A percentile compares a stretch with the other conserved stretches of the same genome.
Evolutionary conservation across 2,113 vertebrate species (phyloP).

Genomic region (Thunnus maccoyii): DNA sequence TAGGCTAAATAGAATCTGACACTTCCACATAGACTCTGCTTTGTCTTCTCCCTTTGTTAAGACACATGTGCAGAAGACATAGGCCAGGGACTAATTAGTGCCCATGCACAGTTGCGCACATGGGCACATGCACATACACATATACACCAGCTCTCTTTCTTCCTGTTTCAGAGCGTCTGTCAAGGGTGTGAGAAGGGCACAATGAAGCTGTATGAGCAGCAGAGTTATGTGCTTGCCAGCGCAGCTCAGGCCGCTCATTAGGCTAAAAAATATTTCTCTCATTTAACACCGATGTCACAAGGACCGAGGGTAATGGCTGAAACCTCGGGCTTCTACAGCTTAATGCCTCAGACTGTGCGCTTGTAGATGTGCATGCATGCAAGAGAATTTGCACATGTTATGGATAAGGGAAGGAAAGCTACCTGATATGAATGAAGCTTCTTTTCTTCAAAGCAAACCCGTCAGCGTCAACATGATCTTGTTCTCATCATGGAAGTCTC

Average conservation of each 20-base stretch:
- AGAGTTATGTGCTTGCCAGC: conserved; percentile 54
- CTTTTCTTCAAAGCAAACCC: background rate
- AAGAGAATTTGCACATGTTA: conserved; percentile 24
- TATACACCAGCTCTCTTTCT: conserved; percentile 35
- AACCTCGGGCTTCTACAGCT: conserved; percentile 29
- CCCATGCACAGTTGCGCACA: conserved; percentile 36
- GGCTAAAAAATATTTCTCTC: conserved; percentile 49
- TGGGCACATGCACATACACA: conserved; percentile 9
- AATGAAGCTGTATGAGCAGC: conserved; percentile 54
- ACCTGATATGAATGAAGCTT: background rate
- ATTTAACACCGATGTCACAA: conserved; percentile 58
- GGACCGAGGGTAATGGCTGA: conserved; percentile 42
- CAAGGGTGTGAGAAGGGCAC: conserved; percentile 68
- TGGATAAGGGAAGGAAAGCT: background rate
- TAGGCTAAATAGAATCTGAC: conserved; percentile 51
- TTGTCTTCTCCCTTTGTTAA: conserved; percentile 59
- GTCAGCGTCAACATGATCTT: background rate
- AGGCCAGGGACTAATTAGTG: conserved; percentile 66
- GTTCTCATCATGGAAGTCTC: background rate
- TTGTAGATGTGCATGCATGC: background rate
- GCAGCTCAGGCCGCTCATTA: conserved; percentile 61
- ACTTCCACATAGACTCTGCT: conserved; percentile 35
- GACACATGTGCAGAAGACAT: conserved; percentile 56
- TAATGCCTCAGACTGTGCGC: conserved; percentile 22
- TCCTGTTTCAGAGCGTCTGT: conserved; percentile 58